phyloP scores from a whole-genome alignment of 1,140 invertebrate genomes.

The Meteorus sp. region DNA sequence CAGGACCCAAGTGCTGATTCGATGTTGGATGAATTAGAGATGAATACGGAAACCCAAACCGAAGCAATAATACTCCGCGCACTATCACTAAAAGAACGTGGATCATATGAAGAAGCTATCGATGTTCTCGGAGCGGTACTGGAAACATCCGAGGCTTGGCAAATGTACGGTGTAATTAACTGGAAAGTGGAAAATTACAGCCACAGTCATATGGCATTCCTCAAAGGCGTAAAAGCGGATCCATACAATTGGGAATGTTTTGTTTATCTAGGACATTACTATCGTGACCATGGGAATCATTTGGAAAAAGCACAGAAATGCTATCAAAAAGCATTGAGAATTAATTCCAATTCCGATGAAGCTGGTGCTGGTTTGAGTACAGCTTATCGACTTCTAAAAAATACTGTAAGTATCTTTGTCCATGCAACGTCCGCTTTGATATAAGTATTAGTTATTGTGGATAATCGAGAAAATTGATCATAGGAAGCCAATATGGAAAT shows the following conservation, averaged over 20 bases:
- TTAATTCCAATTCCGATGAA: slow-evolving; percentile 69
- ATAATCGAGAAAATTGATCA: too few relatives aligned
- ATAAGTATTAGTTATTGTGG: slow-evolving; percentile 28
- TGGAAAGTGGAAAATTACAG: slow-evolving; percentile 66
- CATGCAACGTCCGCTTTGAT: too few relatives aligned
- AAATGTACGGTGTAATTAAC: slow-evolving; percentile 69
- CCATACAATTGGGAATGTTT: slow-evolving; percentile 73
- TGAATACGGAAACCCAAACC: slow-evolving; percentile 36
- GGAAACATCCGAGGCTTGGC: slow-evolving; percentile 61
- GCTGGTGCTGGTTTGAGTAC: slow-evolving; percentile 75
- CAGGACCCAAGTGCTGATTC: slow-evolving; percentile 37
- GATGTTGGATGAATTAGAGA: slow-evolving; percentile 44
- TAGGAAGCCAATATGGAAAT: slow-evolving; percentile 71
- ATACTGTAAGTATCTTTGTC: slow-evolving; percentile 66
- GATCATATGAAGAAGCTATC: slow-evolving; percentile 61
- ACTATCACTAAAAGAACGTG: slow-evolving; percentile 51
- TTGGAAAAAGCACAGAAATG: slow-evolving; percentile 74
- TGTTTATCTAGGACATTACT: slow-evolving; percentile 76
- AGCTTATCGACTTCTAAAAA: slow-evolving; percentile 69
- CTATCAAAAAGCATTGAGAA: slow-evolving; percentile 78
- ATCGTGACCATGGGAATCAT: slow-evolving; percentile 63
- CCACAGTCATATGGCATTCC: slow-evolving; percentile 65
- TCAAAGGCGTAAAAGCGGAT: slow-evolving; percentile 76
- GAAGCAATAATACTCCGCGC: slow-evolving; percentile 43
- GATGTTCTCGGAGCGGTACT: slow-evolving; percentile 56